These are phyloP conservation scores for Clarias gariepinus DNA, from an alignment of 2,113 vertebrate genomes.

Conservation along the genomic window DNA sequence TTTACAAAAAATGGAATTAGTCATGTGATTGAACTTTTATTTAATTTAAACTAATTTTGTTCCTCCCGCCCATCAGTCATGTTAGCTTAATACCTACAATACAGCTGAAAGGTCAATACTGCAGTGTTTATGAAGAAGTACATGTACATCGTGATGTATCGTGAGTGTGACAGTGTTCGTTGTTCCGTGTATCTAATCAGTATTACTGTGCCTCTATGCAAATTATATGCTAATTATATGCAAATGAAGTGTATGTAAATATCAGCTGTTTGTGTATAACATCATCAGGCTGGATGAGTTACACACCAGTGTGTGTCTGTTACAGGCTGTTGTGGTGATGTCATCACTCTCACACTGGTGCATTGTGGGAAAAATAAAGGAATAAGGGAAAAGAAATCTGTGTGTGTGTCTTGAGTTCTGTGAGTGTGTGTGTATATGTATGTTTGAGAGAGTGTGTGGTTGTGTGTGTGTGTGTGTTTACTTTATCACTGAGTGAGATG, in stretches of 20 bases:
- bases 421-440: background rate
- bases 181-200: background rate
- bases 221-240: conserved; percentile 25
- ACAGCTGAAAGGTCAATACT: background rate
- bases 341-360: conserved; percentile 36
- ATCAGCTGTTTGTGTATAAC: conserved; percentile 19
- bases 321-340: conserved; percentile 38
- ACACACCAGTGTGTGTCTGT: conserved; percentile 34
- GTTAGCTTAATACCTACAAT: background rate
- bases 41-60: background rate
- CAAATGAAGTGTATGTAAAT: conserved; percentile 4
- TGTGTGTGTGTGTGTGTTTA: background rate
- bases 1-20: background rate
- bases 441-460: background rate
- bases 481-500: background rate
- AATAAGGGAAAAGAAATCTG: conserved; percentile 36
- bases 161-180: background rate
- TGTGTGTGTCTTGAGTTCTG: background rate
- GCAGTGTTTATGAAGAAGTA: background rate
- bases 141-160: background rate
- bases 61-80: background rate
- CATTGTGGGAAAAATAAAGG: conserved; percentile 51
- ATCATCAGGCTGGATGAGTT: conserved; percentile 18
- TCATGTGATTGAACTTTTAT: background rate
- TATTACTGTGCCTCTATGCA: background rate